Conservation (phyloP, 2,888 invertebrate species). For the Amblyteles armatorius region DNA sequence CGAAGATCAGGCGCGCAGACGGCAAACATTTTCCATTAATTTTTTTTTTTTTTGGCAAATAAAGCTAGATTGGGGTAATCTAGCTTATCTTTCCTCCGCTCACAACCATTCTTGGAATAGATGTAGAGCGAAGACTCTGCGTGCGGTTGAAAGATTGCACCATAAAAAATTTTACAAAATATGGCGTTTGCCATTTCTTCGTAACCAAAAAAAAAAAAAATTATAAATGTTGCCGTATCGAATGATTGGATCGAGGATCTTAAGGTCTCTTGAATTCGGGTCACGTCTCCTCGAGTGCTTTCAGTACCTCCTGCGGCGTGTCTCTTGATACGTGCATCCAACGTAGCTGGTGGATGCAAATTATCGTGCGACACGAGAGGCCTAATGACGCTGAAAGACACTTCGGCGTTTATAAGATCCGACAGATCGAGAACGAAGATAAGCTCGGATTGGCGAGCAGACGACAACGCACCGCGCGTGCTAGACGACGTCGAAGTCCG, state of each 20-base stretch:
- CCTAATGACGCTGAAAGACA: slow-evolving; percentile 58
- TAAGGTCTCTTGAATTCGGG: neutral
- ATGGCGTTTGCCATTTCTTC: neutral
- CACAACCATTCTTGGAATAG: neutral
- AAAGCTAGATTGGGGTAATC: neutral
- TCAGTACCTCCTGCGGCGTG: neutral
- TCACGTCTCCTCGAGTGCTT: slow-evolving; percentile 2
- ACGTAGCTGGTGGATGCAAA: slow-evolving; percentile 43
- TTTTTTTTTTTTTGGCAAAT: neutral
- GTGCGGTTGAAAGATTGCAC: too few species aligned
- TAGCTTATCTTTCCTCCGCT: neutral
- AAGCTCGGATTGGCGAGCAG: slow-evolving; percentile 31
- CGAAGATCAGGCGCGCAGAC: slow-evolving; percentile 32
- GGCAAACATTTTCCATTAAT: neutral
- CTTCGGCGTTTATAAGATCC: slow-evolving; percentile 56
- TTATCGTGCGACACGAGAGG: slow-evolving; percentile 57
- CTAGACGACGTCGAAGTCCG: slow-evolving; percentile 10
- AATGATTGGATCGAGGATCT: neutral
- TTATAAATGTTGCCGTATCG: neutral
- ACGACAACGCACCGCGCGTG: neutral
- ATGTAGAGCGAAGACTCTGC: neutral
- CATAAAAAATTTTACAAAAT: neutral
- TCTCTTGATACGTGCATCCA: neutral
- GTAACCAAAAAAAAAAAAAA: neutral
- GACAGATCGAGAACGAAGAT: slow-evolving; percentile 64